Conservation (phyloP, 2,113 vertebrate genomes). For the Oceanites oceanicus region DNA sequence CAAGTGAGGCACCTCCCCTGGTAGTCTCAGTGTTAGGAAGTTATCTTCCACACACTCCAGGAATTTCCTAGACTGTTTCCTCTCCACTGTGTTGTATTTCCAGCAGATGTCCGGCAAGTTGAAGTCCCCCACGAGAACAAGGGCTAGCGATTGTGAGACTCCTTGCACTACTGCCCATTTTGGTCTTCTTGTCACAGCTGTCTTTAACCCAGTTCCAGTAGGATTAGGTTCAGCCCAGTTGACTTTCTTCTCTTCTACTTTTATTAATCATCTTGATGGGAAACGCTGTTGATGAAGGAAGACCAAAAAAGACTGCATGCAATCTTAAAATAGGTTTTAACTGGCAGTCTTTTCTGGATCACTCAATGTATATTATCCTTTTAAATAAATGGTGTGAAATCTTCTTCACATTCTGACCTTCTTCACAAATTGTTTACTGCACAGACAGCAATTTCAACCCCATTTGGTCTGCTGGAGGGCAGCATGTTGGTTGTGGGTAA, state of each 20-base stretch:
- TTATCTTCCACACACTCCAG: too few species aligned
- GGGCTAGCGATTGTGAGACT: background rate
- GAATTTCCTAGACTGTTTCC: too few species aligned
- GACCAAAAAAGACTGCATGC: background rate
- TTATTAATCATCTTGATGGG: background rate
- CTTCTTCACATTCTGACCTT: background rate
- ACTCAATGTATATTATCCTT: background rate
- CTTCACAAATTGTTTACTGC: background rate
- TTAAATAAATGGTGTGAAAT: background rate
- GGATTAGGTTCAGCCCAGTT: background rate
- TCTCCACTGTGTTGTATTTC: too few species aligned
- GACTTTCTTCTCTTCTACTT: background rate
- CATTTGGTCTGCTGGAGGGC: background rate
- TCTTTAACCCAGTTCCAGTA: background rate
- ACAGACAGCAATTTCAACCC: background rate
- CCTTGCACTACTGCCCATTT: background rate
- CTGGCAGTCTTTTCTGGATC: background rate
- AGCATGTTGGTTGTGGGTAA: background rate
- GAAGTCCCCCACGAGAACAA: too few species aligned
- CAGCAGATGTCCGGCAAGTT: too few species aligned
- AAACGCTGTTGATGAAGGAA: background rate
- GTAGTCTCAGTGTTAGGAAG: too few species aligned
- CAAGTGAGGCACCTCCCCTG: too few species aligned
- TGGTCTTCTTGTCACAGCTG: background rate
- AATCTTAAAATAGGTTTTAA: background rate